phyloP scores from a whole-genome alignment of 1,140 invertebrate species.

The Coenobita brevimanus region DNA sequence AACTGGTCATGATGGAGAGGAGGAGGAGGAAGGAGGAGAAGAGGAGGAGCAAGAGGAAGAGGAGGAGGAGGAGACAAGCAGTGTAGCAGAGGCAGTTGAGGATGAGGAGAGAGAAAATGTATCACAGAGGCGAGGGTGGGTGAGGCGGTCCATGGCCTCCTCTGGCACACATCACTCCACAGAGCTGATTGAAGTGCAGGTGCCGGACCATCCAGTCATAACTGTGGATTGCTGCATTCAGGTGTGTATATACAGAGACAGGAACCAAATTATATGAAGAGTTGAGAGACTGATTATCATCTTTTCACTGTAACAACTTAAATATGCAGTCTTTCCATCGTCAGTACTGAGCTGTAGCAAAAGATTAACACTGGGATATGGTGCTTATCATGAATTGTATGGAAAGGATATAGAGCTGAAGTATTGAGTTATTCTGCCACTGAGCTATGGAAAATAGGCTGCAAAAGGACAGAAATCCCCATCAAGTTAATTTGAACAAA shows the following conservation, averaged over 20 bases:
- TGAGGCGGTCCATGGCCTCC: conserved; percentile 53
- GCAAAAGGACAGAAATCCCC: too few relatives aligned
- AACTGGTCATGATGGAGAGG: not conserved
- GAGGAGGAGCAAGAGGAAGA: not conserved
- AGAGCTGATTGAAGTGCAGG: conserved; percentile 58
- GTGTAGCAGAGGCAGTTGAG: conserved; percentile 10
- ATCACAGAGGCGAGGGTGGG: conserved; percentile 42
- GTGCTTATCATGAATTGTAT: too few relatives aligned
- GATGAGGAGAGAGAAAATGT: conserved; percentile 34
- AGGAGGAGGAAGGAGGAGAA: not conserved
- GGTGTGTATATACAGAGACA: conserved; percentile 14
- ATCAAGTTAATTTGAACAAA: too few relatives aligned
- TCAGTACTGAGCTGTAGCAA: too few relatives aligned
- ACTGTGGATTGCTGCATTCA: conserved; percentile 63
- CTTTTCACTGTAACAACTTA: too few relatives aligned
- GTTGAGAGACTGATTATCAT: too few relatives aligned
- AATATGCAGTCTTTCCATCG: too few relatives aligned
- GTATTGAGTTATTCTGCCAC: too few relatives aligned
- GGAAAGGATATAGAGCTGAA: too few relatives aligned
- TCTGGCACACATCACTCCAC: conserved; percentile 54
- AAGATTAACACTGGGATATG: too few relatives aligned
- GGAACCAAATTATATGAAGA: too few relatives aligned
- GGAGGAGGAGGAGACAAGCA: not conserved
- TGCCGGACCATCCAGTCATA: conserved; percentile 62
- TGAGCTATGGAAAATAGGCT: too few relatives aligned